phyloP scores from a whole-genome alignment of 2,113 vertebrate species.

The Columba janthina region DNA sequence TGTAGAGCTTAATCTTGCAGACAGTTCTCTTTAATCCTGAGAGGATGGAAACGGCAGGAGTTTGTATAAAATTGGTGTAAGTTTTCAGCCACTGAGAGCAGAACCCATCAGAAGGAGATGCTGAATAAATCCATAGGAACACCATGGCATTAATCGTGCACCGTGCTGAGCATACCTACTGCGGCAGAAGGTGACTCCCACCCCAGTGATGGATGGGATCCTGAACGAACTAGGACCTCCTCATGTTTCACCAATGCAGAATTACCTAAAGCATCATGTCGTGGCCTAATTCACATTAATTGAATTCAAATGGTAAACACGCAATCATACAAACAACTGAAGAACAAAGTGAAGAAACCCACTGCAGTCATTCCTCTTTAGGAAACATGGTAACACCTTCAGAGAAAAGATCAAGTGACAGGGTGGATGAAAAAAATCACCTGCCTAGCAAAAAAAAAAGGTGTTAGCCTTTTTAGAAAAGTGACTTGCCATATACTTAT shows the following conservation, averaged over 20 bases:
- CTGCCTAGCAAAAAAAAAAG: background rate
- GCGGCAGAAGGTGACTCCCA: constrained; percentile 45
- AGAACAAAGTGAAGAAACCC: background rate
- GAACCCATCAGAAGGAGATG: constrained; percentile 7
- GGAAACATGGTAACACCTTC: background rate
- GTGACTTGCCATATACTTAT: background rate
- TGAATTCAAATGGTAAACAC: constrained; percentile 16
- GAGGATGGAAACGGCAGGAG: constrained; percentile 21
- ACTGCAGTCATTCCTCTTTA: background rate
- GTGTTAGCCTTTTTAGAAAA: background rate
- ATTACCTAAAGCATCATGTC: background rate
- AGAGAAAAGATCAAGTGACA: background rate
- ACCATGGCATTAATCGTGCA: constrained; percentile 30
- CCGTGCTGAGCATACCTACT: constrained; percentile 45
- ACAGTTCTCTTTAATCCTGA: background rate
- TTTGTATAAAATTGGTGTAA: constrained; percentile 46
- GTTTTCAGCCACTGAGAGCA: constrained; percentile 11
- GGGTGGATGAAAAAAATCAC: background rate
- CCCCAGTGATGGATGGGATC: constrained; percentile 32
- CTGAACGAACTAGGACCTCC: background rate
- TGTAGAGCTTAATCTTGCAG: constrained; percentile 42
- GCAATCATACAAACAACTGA: background rate
- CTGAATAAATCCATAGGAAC: constrained; percentile 35
- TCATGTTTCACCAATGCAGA: constrained; percentile 10
- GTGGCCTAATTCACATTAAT: constrained; percentile 24